Base-by-base conservation (phyloP, 2,888 invertebrate species). In the Lordiphosa andalusiaca region DNA sequence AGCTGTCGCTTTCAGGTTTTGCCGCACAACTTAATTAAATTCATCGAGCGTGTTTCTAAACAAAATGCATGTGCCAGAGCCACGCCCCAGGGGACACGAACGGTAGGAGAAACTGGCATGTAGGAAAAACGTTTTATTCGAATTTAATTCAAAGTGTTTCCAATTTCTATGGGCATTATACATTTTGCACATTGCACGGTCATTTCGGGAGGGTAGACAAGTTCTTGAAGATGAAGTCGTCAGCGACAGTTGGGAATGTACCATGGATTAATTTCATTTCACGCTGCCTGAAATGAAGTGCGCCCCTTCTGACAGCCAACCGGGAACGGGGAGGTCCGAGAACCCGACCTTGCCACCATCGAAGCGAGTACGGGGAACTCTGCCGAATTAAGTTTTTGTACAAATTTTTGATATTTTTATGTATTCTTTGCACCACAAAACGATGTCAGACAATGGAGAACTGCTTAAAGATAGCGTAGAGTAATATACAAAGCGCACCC, bases 181-280 rank as follows among this genome's bases (percentile, higher is more conserved):
- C 60, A 67, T 69, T 65, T 61, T 40, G 51, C 60, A 36, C 36
- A 56, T 25, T 36, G 42, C 52, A 21, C 39, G 48, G 51, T 19
- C 13, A 16, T 9, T 25, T 19, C 44, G 39, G 48, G 6, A 49
- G 44, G 54, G 53, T 23, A 36, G 41, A 25, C 39, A 23, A 40
- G 53, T 55, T 59, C 53, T 58, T 23, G 30, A 61, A 61, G 71
- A 85, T 83, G 66, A 85, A 87, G 88, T 73, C 72, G 71, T 87
- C 82, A 86, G 49, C 50, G 33, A 33, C 13, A 36, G 33, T 33
- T 12, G 46, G 50, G 63, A 76, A 82, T 82, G 70, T 69, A 73
- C 72, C 85, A 74, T 84, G 78, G 69, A 73, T 70, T 81, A 87
- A 88, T 88, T 80, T 57, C 72, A 87, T 87, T 87, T 88, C 77